phyloP scores from a whole-genome alignment of 2,113 vertebrate genomes.

The Pantherophis guttatus region DNA sequence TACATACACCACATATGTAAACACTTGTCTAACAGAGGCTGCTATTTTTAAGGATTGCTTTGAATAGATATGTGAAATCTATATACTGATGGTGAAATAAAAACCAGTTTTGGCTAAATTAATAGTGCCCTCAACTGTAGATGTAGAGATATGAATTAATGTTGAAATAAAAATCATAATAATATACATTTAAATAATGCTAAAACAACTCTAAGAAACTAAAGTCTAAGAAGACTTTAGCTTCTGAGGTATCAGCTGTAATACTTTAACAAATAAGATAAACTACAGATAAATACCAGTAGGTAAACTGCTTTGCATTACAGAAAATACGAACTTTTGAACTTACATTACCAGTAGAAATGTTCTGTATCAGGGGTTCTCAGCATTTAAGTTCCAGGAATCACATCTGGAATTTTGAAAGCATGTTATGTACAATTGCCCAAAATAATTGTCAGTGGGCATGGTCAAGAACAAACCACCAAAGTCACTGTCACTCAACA shows the following conservation, averaged over 20 bases:
- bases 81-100: constrained; percentile 3
- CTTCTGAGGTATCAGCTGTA: neutral
- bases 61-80: constrained; percentile 4
- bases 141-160: neutral
- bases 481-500: neutral
- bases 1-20: neutral
- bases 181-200: neutral
- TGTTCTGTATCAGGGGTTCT: neutral
- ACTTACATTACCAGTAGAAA: neutral
- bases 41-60: neutral
- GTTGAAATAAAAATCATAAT: neutral
- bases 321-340: neutral
- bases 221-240: neutral
- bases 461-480: neutral
- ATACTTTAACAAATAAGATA: neutral
- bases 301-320: neutral
- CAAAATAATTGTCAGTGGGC: neutral
- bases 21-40: constrained; percentile 5
- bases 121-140: neutral
- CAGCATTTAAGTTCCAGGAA: neutral
- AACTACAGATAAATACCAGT: neutral
- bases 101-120: neutral
- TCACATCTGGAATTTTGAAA: neutral
- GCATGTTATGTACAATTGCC: neutral
- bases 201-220: neutral